Evolutionary conservation across 2,113 vertebrate species (phyloP), one percentile per base, ranked within the genome.

Genomic region (Calidris pygmaea): DNA sequence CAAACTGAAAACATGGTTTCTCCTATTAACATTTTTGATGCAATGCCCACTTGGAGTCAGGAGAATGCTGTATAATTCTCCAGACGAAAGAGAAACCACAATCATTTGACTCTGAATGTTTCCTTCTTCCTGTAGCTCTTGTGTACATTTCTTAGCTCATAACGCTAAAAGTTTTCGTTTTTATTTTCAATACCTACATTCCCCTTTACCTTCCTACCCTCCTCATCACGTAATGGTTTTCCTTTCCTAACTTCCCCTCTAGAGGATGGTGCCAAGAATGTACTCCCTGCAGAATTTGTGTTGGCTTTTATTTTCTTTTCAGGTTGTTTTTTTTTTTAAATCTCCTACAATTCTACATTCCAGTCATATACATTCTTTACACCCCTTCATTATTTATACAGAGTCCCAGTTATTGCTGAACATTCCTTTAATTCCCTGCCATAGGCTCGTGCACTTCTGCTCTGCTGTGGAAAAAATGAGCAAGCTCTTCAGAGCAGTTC

Each of bases 1-100:
- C n/a, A 91, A 58, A 30, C n/a, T 79, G 70, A 59, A 91, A 91
- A 77, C 50, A 73, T 9, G 72, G 35, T 45, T 26, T 85, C 48
- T 79, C 32, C 29, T 87, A 58, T 60, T 87, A 87, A 94, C 66
- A 77, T 94, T 96, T 97, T 96, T 97, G 96, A 81, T 75, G 47
- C 32, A 35, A 37, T 86, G 90, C 91, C 81, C 65, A 67, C 80
- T 71, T 95, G 83, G 88, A 95, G 41, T 83, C 52, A 62, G 71
- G 26, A 83, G 21, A 56, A 84, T 76, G 60, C 71, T 96, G 72
- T 75, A 59, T 74, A 93, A 72, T 72, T 96, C 94, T 95, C 55
- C 75, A 96, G 65, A 47, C 8, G 30, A 75, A 87, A 68, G 34
- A 60, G 24, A 87, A 75, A 85, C 89, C 87, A 80, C 43, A 93